phyloP scores from a whole-genome alignment of 1,140 invertebrate genomes.

The Nixonia krombeini region DNA sequence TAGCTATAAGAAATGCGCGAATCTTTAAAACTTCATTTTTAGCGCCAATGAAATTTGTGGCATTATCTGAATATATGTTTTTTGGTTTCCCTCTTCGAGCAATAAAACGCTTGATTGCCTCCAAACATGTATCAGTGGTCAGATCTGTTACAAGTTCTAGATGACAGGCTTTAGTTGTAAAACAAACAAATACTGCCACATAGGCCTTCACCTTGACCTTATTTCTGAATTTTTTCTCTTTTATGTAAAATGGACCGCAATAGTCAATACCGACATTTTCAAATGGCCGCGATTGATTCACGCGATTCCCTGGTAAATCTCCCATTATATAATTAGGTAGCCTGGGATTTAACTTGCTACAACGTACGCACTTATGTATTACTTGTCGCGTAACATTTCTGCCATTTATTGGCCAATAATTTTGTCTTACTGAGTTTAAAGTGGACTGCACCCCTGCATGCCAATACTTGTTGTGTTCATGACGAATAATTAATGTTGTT shows the following conservation, averaged over 20 bases:
- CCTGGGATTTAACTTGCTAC: background rate
- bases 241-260: slow-evolving; percentile 19
- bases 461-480: background rate
- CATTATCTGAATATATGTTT: slow-evolving; percentile 30
- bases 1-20: background rate
- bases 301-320: background rate
- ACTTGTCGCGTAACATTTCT: background rate
- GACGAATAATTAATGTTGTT: slow-evolving; percentile 1
- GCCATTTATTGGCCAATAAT: slow-evolving; percentile 12
- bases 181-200: slow-evolving; percentile 14
- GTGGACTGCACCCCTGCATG: slow-evolving; percentile 2
- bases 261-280: slow-evolving; percentile 9
- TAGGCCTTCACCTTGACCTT: slow-evolving; percentile 3
- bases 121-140: slow-evolving; percentile 43
- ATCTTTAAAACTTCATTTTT: slow-evolving; percentile 20
- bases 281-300: background rate
- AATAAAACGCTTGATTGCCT: slow-evolving; percentile 46
- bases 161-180: slow-evolving; percentile 41
- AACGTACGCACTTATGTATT: slow-evolving; percentile 2
- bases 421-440: background rate
- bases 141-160: slow-evolving; percentile 50
- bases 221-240: slow-evolving; percentile 21
- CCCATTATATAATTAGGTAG: slow-evolving; percentile 3
- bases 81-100: slow-evolving; percentile 22
- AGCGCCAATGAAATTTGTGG: slow-evolving; percentile 27